These are phyloP conservation scores for Holotrichia oblita DNA, from an alignment of 1,140 invertebrate species.

Conservation along the genomic window DNA sequence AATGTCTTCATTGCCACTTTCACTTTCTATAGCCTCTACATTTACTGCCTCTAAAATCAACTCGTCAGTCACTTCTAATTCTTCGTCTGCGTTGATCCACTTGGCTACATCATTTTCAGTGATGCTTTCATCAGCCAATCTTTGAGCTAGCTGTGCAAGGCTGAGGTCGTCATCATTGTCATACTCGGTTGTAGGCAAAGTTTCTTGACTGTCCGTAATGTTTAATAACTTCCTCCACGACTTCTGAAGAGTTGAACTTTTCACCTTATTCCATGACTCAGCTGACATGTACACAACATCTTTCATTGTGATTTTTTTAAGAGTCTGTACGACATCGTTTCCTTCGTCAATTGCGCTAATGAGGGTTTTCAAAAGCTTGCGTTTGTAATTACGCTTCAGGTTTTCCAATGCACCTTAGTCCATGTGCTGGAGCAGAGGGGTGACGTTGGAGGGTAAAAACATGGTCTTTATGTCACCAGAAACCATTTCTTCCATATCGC, in stretches of 20 bases:
- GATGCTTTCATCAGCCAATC: not conserved
- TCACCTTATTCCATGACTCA: conserved; percentile 19
- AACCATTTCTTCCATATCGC: conserved; percentile 27
- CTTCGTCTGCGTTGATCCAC: conserved; percentile 10
- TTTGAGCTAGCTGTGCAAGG: conserved; percentile 33
- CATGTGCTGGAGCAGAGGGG: conserved; percentile 58
- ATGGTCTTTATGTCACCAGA: conserved; percentile 54
- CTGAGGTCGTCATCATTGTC: conserved; percentile 13
- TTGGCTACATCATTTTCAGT: conserved; percentile 5
- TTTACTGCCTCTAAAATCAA: not conserved
- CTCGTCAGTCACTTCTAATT: conserved; percentile 12
- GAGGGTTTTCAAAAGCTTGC: conserved; percentile 32
- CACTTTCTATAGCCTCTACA: not conserved
- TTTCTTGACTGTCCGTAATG: conserved; percentile 20
- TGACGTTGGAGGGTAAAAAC: conserved; percentile 59
- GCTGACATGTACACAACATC: conserved; percentile 31
- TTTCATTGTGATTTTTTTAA: conserved; percentile 37
- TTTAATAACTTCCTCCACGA: conserved; percentile 32
- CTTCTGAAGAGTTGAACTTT: conserved; percentile 12
- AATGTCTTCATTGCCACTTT: conserved; percentile 12
- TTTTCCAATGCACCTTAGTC: conserved; percentile 56
- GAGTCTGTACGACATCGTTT: not conserved
- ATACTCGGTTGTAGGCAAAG: not conserved
- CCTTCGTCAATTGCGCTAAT: conserved; percentile 12
- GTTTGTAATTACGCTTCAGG: conserved; percentile 55